Evolutionary conservation across 2,888 invertebrate genomes (phyloP).

Genomic region (Abrostola triplasia): DNA sequence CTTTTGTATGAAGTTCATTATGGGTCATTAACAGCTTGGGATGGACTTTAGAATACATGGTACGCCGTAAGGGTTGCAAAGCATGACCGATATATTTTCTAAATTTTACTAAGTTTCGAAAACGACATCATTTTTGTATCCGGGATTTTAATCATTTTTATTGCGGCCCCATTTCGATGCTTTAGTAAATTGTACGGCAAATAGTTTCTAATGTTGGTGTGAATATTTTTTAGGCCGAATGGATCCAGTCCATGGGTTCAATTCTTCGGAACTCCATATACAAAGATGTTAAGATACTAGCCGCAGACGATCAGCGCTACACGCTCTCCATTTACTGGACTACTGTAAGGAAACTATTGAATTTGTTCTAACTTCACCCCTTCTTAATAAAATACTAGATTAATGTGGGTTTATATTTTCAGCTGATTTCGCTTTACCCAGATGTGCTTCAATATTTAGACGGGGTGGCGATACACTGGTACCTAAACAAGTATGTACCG

Average conservation of each 20-base stretch:
- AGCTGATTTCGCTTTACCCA: neutral
- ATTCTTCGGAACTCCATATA: neutral
- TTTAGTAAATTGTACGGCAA: too few species aligned
- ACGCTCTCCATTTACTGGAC: neutral
- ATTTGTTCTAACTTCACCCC: neutral
- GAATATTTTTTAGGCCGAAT: neutral
- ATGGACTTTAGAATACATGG: neutral
- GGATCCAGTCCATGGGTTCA: neutral
- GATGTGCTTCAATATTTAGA: neutral
- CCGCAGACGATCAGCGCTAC: neutral
- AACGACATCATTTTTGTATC: too few species aligned
- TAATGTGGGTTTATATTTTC: neutral
- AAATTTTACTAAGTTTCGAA: too few species aligned
- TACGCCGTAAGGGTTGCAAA: too few species aligned
- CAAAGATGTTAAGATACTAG: conserved; percentile 3
- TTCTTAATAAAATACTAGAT: neutral
- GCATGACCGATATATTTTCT: too few species aligned
- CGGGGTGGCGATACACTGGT: neutral
- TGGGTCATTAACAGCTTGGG: neutral
- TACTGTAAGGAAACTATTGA: neutral
- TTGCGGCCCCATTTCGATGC: too few species aligned
- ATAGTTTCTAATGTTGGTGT: neutral
- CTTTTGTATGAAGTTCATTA: too few species aligned
- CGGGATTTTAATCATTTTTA: too few species aligned
- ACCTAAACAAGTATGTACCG: neutral